Evolutionary conservation across 2,888 invertebrate species (phyloP).

Genomic region (Drosophila sordidapex): DNA sequence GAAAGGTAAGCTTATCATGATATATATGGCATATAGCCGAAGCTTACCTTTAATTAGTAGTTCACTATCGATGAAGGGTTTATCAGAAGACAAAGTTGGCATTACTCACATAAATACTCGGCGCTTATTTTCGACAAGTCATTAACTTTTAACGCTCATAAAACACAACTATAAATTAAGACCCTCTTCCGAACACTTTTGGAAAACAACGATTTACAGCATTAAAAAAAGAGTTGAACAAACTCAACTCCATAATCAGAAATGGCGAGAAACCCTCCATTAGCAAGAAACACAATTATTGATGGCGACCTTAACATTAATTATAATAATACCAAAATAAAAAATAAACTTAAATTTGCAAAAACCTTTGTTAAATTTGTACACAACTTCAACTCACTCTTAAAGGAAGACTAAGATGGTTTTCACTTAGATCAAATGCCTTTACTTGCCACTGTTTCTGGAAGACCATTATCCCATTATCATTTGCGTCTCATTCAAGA

Average conservation of each 20-base stretch:
- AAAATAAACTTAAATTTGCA: background rate
- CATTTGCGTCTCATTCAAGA: background rate
- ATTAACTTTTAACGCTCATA: background rate
- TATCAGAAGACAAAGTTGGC: background rate
- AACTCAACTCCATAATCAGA: background rate
- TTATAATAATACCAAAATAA: background rate
- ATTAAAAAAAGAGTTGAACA: background rate
- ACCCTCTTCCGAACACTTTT: background rate
- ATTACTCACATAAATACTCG: background rate
- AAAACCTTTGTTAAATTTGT: background rate
- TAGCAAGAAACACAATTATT: background rate
- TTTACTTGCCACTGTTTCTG: background rate
- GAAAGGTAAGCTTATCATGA: constrained; percentile 84
- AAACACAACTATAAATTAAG: background rate
- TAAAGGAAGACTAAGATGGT: background rate
- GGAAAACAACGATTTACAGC: background rate
- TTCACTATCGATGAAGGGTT: background rate
- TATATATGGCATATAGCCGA: background rate
- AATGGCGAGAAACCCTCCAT: background rate
- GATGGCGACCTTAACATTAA: background rate
- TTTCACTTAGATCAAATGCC: background rate
- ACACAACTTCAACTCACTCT: background rate
- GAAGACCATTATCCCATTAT: background rate
- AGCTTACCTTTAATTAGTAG: background rate
- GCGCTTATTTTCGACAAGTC: background rate